Evolutionary conservation across 2,888 invertebrate genomes (phyloP).

Genomic region (Oscheius sp.): DNA sequence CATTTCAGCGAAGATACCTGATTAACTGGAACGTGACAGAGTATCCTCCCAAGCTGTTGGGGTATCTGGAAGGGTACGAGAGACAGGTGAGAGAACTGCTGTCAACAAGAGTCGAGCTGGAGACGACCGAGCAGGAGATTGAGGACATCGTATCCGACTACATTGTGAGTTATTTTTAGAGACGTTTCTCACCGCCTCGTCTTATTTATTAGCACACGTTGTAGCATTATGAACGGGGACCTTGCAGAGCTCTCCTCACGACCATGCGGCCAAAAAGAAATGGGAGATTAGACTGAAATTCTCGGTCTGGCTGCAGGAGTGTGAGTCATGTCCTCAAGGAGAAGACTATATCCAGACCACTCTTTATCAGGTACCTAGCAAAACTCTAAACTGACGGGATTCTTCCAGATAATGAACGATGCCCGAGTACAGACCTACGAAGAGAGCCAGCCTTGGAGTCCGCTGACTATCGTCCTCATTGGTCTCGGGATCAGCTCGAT

Average conservation of each 20-base stretch:
- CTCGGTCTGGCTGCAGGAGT: not conserved
- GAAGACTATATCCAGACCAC: not conserved
- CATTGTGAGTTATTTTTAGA: slow-evolving; percentile 4
- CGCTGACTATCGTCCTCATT: not conserved
- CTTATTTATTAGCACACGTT: too few relatives aligned
- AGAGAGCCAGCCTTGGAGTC: not conserved
- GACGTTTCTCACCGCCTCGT: too few relatives aligned
- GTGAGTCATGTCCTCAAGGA: slow-evolving; percentile 19
- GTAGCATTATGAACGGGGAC: not conserved
- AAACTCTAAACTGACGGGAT: not conserved
- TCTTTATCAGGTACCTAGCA: not conserved
- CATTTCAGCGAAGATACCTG: not conserved
- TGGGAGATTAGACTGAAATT: not conserved
- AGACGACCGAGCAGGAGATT: slow-evolving; percentile 11
- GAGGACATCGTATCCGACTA: not conserved
- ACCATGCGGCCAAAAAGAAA: slow-evolving; percentile 3
- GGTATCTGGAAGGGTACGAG: slow-evolving; percentile 1
- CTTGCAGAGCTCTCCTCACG: slow-evolving; percentile 3
- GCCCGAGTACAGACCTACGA: not conserved
- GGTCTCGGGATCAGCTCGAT: too few relatives aligned
- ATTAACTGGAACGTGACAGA: not conserved
- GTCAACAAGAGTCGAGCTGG: slow-evolving; percentile 1
- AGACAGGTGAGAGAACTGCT: slow-evolving; percentile 1
- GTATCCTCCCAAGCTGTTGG: slow-evolving; percentile 5
- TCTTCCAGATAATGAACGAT: not conserved